A percentile compares a stretch with the other conserved stretches of the same genome.
Conservation (phyloP, 1,140 invertebrate species). For the Epicauta chinensis region DNA sequence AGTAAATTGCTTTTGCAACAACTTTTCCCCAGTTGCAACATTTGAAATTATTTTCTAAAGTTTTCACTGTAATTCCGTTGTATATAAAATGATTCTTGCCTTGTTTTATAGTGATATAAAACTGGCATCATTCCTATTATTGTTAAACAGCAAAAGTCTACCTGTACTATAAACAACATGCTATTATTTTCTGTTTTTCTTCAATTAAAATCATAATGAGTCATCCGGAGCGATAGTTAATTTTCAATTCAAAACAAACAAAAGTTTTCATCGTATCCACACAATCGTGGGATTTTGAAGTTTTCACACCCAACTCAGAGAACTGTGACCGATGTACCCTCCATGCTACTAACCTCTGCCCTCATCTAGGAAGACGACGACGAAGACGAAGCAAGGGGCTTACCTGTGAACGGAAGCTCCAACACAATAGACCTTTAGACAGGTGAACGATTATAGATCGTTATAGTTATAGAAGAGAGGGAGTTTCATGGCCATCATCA, state of each 20-base stretch:
- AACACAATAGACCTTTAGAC: conserved; percentile 23
- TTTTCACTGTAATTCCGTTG: too few relatives aligned
- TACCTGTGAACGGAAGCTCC: conserved; percentile 26
- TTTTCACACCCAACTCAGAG: conserved; percentile 22
- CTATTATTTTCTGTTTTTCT: neutral
- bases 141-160: too few relatives aligned
- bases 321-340: conserved; percentile 19
- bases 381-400: conserved; percentile 9
- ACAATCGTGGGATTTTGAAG: conserved; percentile 21
- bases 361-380: conserved; percentile 5
- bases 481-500: too few relatives aligned
- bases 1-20: too few relatives aligned
- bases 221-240: conserved; percentile 7
- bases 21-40: too few relatives aligned
- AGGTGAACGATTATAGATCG: conserved; percentile 27
- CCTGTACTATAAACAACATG: too few relatives aligned
- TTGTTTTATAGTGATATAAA: neutral
- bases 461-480: neutral
- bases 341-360: conserved; percentile 21
- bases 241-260: conserved; percentile 11
- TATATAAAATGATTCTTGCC: too few relatives aligned
- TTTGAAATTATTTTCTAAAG: too few relatives aligned
- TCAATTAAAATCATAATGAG: conserved; percentile 5
- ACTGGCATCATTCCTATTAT: neutral
- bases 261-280: conserved; percentile 9